phyloP scores from a whole-genome alignment of 2,113 vertebrate genomes.

The Balaeniceps rex region DNA sequence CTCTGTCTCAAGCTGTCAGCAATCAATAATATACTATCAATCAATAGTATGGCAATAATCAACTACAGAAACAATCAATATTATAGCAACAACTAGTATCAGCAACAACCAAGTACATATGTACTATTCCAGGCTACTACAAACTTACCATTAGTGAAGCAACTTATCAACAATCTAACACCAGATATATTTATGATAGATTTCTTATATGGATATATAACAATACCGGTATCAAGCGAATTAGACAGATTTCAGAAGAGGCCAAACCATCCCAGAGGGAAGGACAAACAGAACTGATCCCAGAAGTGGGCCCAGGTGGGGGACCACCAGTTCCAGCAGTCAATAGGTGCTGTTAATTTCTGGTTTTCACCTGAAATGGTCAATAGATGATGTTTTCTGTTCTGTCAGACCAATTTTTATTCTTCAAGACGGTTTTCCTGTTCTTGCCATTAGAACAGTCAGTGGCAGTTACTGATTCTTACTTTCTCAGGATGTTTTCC shows the following conservation, averaged over 20 bases:
- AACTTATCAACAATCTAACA: neutral
- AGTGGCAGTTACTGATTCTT: no score
- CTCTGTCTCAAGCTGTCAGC: neutral
- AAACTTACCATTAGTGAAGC: neutral
- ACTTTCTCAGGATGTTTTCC: neutral
- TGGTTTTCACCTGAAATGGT: no score
- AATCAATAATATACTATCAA: neutral
- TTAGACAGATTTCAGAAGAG: neutral
- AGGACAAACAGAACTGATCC: no score
- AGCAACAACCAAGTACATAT: neutral
- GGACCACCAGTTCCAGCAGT: no score
- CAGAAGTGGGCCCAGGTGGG: no score
- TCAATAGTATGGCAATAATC: neutral
- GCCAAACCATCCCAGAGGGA: neutral
- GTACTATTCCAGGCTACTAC: neutral
- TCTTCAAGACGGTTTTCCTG: no score
- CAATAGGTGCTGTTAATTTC: no score
- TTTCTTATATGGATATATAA: neutral
- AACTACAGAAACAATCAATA: neutral
- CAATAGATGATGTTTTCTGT: no score
- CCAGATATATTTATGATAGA: neutral
- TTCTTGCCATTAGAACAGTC: no score
- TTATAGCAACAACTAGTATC: neutral
- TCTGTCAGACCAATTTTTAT: no score
- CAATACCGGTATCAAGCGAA: neutral